phyloP scores from a whole-genome alignment of 2,888 invertebrate genomes.

The Lapara coniferarum region DNA sequence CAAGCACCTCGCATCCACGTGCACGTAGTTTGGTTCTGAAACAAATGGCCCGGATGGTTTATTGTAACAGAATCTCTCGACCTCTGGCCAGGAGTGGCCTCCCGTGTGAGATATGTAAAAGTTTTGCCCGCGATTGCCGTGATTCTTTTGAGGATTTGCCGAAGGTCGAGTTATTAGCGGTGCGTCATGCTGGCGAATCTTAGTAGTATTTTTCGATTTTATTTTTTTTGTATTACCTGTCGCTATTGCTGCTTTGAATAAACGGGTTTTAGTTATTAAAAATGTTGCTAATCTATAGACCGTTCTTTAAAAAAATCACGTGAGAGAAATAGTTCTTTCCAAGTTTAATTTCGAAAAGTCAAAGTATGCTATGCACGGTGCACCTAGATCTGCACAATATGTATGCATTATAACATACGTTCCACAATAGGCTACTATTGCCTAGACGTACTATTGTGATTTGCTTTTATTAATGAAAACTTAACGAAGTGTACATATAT shows the following conservation, averaged over 20 bases:
- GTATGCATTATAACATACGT: not conserved
- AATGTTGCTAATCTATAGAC: too few species aligned
- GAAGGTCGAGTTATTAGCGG: constrained; percentile 3
- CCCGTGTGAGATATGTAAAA: constrained; percentile 19
- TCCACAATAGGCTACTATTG: not conserved
- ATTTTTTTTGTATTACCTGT: not conserved
- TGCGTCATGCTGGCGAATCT: not conserved
- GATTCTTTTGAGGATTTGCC: constrained; percentile 7
- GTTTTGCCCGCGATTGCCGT: constrained; percentile 13
- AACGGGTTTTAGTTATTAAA: too few species aligned
- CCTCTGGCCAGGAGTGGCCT: constrained; percentile 34
- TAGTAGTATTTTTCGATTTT: not conserved
- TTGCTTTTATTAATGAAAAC: constrained; percentile 5
- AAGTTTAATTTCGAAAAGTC: too few species aligned
- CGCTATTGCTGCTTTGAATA: not conserved
- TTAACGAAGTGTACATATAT: constrained; percentile 2
- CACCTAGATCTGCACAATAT: not conserved
- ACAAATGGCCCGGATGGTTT: constrained; percentile 42
- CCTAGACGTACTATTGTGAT: constrained; percentile 1
- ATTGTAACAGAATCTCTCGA: constrained; percentile 42
- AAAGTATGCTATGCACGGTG: too few species aligned
- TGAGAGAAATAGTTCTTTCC: too few species aligned
- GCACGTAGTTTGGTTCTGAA: constrained; percentile 23
- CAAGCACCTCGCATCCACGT: not conserved
- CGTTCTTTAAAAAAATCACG: too few species aligned